These are phyloP conservation scores for Callyntrura guangdongensis DNA, from an alignment of 2,888 invertebrate species.

Conservation along the genomic window DNA sequence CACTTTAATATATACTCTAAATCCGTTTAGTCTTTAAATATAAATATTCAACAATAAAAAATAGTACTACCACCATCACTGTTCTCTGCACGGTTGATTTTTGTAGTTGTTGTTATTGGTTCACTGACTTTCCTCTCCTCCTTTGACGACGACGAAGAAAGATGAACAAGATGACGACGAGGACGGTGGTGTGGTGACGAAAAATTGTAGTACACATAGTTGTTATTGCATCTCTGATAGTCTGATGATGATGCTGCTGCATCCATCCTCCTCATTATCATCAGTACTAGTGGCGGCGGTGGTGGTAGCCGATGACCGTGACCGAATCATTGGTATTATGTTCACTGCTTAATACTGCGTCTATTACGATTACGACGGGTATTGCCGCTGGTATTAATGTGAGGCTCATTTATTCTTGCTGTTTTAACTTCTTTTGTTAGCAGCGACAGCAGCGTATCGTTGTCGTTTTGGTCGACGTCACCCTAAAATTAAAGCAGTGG, in stretches of 20 bases:
- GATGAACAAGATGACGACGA: background rate
- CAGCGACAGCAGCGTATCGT: background rate
- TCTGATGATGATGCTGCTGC: background rate
- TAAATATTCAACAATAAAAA: conserved; percentile 34
- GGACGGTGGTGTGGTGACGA: conserved; percentile 35
- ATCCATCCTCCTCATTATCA: conserved; percentile 42
- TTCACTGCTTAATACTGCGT: background rate
- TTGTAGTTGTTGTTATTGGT: conserved; percentile 19
- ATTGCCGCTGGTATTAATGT: background rate
- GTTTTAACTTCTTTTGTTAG: conserved; percentile 29
- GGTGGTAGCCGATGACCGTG: conserved; percentile 73
- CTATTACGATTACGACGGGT: background rate
- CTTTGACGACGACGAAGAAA: background rate
- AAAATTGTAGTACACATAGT: background rate
- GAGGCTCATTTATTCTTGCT: conserved; percentile 34
- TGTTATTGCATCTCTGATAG: background rate
- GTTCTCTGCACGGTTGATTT: background rate
- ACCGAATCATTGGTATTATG: conserved; percentile 50
- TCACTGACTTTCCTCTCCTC: conserved; percentile 46
- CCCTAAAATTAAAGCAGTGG: conserved; percentile 6
- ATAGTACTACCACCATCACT: conserved; percentile 4
- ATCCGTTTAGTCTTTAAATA: conserved; percentile 1
- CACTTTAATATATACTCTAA: background rate
- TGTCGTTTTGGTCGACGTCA: background rate
- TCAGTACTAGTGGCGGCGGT: background rate